Evolutionary conservation across 1,140 invertebrate species (phyloP), one percentile per base, ranked within the genome.

Genomic region (Solen grandis): DNA sequence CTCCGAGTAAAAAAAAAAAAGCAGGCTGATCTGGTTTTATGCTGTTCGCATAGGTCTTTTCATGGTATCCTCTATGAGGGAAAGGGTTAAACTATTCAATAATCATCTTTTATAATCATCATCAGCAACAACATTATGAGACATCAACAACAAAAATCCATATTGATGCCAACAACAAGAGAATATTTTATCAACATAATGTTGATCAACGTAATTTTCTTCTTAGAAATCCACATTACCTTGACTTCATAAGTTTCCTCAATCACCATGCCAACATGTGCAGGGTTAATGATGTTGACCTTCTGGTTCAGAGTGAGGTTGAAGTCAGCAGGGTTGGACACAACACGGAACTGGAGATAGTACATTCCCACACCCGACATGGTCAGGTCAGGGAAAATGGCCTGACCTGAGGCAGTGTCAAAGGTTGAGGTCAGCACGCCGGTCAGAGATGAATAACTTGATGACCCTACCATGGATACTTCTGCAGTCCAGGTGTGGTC

Each of bases 321-420:
- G 27, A 75, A 62, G 1, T 27, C 36, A 19, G 46, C 13, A 10
- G 75, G 75, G 22, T 55, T 50, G 1, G 75, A 78, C 27, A 69
- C 54, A 31, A 60, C 75, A 35, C 31, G 25, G 46, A 78, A 68
- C 35, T 80, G 80, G 10, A 89, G 57, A 50, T 84, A 59, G 80
- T 88, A 90, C 16, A 90, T 62, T 0, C 89, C 88, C 46, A 68
- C 87, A 35, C 88, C 85, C 4, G 55, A 60, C 41, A 85, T 82
- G 52, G 75, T 86, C 46, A 81, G 88, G 14, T 83, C 50, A 3
- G 66, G 36, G 62, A 88, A 87, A 16, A 81, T 81, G 14, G 82
- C 54, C 27, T 59, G 81, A 59, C 57, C 55, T 16, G 76, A 13
- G 54, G 65, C 62, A 29, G 25, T 1, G 63, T 69, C 75, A 68